A percentile compares a stretch with the other conserved stretches of the same genome.
phyloP scores from a whole-genome alignment of 2,113 vertebrate species.

The Petaurus breviceps region DNA sequence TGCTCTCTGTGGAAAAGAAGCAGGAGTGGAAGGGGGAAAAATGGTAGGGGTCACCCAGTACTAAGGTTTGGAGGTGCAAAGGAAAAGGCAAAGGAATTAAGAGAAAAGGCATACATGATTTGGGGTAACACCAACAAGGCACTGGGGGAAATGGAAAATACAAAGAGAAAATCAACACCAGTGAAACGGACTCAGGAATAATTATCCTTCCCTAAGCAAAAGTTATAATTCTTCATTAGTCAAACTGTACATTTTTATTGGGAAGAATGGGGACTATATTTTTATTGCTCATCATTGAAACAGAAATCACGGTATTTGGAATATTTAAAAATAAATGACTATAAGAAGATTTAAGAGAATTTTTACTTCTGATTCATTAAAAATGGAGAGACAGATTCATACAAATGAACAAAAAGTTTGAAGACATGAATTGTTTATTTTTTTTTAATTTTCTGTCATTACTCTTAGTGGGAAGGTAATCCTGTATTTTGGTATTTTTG shows the following conservation, averaged over 20 bases:
- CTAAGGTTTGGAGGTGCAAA: background rate
- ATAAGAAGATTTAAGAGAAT: background rate
- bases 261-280: background rate
- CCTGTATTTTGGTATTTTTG: rapidly evolving
- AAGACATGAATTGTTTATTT: background rate
- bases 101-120: background rate
- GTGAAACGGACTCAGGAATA: background rate
- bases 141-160: background rate
- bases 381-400: background rate
- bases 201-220: background rate
- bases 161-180: background rate
- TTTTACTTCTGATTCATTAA: rapidly evolving
- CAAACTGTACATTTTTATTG: background rate
- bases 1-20: background rate
- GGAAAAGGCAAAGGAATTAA: background rate
- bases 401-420: background rate
- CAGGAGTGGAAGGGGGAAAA: background rate
- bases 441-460: background rate
- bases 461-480: background rate
- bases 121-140: background rate
- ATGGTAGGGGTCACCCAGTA: background rate
- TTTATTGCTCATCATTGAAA: background rate
- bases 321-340: background rate
- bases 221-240: background rate
- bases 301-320: background rate